Evolutionary conservation across 2,888 invertebrate species (phyloP), one percentile per base, ranked within the genome.

Genomic region (Euzetes globulus): DNA sequence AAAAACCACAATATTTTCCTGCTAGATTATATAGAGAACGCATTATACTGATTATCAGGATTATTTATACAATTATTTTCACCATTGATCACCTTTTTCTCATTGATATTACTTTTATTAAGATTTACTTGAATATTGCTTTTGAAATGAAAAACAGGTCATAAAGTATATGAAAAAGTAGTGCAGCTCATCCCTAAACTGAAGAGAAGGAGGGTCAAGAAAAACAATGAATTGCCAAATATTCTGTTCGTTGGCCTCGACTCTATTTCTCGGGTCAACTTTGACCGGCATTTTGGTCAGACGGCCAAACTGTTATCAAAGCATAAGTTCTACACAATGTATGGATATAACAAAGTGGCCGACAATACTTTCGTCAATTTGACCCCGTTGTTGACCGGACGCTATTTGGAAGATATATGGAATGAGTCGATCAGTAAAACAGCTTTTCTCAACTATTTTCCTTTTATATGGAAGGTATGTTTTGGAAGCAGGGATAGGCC

Each of bases 201-300:
- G 6, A 41, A 6, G 11, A 6, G 11, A 11, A 72, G 50, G 13
- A 19, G 68, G 50, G 45, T 71, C 0, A 9, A 29, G 13, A 45
- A 52, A 1, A 27, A 68, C 5, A 27, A 71, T 5, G 80, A 81
- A 27, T 78, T 75, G 0, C 82, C 88, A 19, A 90, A 88, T 80
- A 87, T 94, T 0, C 82, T 94, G 41, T 84, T 93, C 81, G 81
- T 95, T 22, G 94, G 93, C 52, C 88, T 94, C 79, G 93, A 94
- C 81, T 91, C 91, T 68, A 88, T 94, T 79, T 93, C 94, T 0
- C 83, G 92, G 74, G 84, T 90, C 58, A 91, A 93, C 81, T 86
- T 91, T 75, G 85, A 88, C 25, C 86, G 91, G 71, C 88, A 90
- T 13, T 88, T 94, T 88, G 88, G 89, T 0, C 85, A 86, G 80